A percentile compares a stretch with the other conserved stretches of the same genome.
Conservation (phyloP, 2,888 invertebrate genomes). For the Trachelus stipa region DNA sequence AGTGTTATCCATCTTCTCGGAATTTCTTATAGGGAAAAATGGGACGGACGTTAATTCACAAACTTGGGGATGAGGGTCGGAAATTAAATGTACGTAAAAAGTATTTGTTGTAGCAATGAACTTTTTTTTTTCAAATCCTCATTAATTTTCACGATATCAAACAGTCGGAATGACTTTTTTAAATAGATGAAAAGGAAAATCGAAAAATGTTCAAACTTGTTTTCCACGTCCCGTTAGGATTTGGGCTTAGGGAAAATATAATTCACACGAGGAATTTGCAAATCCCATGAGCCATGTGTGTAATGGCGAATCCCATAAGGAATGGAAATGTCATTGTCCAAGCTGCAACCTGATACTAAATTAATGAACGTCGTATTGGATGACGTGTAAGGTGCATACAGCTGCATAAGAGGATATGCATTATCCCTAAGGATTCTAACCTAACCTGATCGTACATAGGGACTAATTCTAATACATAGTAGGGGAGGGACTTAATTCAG, state of each 20-base stretch:
- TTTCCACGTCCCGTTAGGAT: not conserved
- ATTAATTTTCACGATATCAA: not conserved
- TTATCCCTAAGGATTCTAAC: constrained; percentile 11
- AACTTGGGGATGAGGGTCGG: not conserved
- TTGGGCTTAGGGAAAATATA: not conserved
- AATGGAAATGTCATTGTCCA: not conserved
- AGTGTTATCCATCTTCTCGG: not conserved
- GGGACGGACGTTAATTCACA: not conserved
- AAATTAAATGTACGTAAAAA: not conserved
- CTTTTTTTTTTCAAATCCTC: not conserved
- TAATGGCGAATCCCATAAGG: not conserved
- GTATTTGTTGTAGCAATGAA: not conserved
- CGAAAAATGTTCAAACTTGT: not conserved
- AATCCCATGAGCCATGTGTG: not conserved
- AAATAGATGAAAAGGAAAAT: not conserved
- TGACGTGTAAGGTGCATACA: constrained; percentile 10
- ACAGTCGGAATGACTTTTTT: not conserved
- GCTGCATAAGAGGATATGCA: constrained; percentile 14
- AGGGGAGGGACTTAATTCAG: constrained; percentile 31
- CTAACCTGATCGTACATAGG: not conserved
- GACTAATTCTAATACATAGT: not conserved
- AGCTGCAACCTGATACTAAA: constrained; percentile 34
- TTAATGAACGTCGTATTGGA: constrained; percentile 40
- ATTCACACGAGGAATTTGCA: not conserved
- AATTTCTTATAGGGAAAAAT: not conserved